Percentiles rank a stretch among this genome's conserved stretches.
These are phyloP conservation scores for Atlantisia rogersi DNA, from an alignment of 2,113 vertebrate species.

Conservation along the genomic window DNA sequence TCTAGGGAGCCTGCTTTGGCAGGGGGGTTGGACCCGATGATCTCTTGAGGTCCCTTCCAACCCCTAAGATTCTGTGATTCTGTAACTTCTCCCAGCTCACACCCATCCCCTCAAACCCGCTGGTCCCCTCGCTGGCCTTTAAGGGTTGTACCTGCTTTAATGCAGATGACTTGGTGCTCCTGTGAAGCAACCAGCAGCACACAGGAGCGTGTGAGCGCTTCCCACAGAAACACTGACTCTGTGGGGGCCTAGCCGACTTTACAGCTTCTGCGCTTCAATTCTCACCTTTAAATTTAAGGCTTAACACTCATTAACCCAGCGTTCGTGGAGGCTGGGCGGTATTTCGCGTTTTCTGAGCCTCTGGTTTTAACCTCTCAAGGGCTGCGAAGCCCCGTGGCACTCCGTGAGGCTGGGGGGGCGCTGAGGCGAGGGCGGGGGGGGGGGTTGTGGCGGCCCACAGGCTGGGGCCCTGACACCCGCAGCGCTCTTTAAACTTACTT, in stretches of 20 bases:
- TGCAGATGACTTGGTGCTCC: rapidly evolving
- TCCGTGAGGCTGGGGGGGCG: not conserved
- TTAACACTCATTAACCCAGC: not conserved
- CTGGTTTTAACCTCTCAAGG: not conserved
- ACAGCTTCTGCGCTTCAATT: not conserved
- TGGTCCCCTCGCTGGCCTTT: rapidly evolving
- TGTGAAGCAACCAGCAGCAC: not conserved
- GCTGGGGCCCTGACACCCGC: not conserved
- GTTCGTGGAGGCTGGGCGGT: rapidly evolving
- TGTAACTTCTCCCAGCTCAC: no score
- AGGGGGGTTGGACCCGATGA: no score
- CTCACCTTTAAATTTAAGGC: not conserved
- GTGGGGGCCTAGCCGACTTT: not conserved
- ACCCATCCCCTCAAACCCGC: no score
- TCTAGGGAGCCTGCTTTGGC: no score
- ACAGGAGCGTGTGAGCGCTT: not conserved
- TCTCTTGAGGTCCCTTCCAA: no score
- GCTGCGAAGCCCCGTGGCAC: no score
- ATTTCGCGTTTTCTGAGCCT: not conserved
- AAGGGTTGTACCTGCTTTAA: not conserved
- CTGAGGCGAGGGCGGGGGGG: no score
- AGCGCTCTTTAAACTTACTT: not conserved
- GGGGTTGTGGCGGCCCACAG: no score
- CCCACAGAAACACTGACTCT: rapidly evolving
- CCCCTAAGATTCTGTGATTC: no score